phyloP scores from a whole-genome alignment of 2,888 invertebrate species.

The Hartigia nigra region DNA sequence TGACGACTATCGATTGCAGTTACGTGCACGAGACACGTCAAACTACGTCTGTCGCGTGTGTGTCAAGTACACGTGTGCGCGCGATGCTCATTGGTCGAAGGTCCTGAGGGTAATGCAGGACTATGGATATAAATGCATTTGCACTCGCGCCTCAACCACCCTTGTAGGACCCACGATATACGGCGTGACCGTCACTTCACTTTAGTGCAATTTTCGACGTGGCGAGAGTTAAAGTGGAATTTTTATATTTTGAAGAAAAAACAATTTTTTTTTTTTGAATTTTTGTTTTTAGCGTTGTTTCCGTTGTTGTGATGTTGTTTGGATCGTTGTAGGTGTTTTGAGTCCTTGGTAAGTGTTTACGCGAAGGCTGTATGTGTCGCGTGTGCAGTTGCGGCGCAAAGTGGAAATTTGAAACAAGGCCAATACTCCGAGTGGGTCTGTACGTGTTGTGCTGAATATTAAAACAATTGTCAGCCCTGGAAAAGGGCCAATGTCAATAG shows the following conservation, averaged over 20 bases:
- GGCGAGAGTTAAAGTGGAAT: neutral
- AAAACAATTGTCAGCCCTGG: constrained; percentile 37
- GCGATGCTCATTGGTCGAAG: neutral
- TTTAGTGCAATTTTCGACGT: neutral
- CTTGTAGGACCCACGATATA: too few relatives aligned
- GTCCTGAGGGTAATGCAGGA: neutral
- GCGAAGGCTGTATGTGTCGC: neutral
- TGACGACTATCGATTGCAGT: neutral
- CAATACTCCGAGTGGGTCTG: constrained; percentile 30
- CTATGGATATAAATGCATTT: neutral
- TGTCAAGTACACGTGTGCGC: neutral
- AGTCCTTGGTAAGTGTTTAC: neutral
- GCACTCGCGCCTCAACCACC: neutral
- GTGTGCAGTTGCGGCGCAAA: neutral
- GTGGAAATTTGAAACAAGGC: constrained; percentile 39
- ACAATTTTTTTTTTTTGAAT: too few relatives aligned
- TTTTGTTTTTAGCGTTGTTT: neutral
- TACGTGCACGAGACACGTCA: neutral
- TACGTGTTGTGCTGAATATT: constrained; percentile 24
- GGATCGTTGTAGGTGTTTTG: neutral
- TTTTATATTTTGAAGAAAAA: neutral
- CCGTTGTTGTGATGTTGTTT: neutral
- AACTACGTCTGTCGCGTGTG: neutral
- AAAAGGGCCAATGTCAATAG: constrained; percentile 40
- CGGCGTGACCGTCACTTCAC: neutral